phyloP scores from a whole-genome alignment of 2,113 vertebrate genomes.

The Columba janthina region DNA sequence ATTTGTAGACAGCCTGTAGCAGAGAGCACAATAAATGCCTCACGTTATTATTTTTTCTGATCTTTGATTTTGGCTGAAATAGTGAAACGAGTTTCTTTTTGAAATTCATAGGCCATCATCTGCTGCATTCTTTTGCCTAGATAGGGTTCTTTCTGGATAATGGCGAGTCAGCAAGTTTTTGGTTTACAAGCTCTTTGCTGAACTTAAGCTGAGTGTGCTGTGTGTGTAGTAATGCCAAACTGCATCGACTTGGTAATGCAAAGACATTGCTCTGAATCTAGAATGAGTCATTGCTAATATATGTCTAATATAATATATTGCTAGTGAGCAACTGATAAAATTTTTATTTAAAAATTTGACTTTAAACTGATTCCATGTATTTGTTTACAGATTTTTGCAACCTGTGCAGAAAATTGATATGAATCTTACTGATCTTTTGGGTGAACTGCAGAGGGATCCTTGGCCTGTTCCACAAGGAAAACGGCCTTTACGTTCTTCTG shows the following conservation, averaged over 20 bases:
- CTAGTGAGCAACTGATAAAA: neutral
- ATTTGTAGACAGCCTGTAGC: neutral
- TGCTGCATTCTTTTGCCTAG: neutral
- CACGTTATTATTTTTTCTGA: neutral
- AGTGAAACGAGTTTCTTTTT: neutral
- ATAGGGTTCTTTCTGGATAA: neutral
- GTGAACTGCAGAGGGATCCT: slow-evolving; percentile 94
- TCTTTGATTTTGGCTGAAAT: neutral
- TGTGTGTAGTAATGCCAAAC: neutral
- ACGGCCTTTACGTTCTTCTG: slow-evolving; percentile 91
- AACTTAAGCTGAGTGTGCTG: neutral
- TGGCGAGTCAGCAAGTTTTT: neutral
- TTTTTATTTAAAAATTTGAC: neutral
- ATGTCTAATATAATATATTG: neutral
- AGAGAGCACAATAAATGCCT: accelerated
- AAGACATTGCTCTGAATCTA: neutral
- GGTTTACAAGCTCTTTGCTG: neutral
- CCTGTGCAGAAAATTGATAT: slow-evolving; percentile 98
- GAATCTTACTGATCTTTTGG: slow-evolving; percentile 97
- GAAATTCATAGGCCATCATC: neutral
- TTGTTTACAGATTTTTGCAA: slow-evolving; percentile 87
- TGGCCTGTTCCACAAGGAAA: slow-evolving; percentile 97
- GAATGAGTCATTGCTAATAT: neutral
- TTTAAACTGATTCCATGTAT: neutral
- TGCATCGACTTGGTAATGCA: neutral